Percentiles rank a stretch among this genome's conserved stretches.
These are phyloP conservation scores for Marmota flaviventris DNA, from an alignment of 2,113 vertebrate species.

Conservation along the genomic window DNA sequence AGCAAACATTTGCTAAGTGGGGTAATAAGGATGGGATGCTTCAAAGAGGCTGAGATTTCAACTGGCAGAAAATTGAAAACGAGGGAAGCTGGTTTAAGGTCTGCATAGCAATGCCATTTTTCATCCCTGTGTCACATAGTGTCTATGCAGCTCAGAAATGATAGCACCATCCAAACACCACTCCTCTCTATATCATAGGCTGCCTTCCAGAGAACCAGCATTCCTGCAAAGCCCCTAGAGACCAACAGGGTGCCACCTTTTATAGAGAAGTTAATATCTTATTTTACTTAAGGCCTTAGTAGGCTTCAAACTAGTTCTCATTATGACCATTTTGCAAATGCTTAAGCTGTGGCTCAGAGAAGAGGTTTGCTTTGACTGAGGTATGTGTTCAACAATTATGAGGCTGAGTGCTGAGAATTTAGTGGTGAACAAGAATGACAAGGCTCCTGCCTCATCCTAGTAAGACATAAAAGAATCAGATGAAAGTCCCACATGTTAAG, in stretches of 20 bases:
- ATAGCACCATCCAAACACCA: not conserved
- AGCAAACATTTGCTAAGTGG: slow-evolving; percentile 42
- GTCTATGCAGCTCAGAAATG: not conserved
- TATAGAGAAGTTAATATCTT: not conserved
- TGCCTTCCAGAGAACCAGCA: rapidly evolving
- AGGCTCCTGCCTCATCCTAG: not conserved
- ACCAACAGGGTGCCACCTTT: not conserved
- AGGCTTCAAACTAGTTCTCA: not conserved
- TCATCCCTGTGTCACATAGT: not conserved
- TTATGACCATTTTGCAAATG: not conserved
- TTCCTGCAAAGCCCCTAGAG: not conserved
- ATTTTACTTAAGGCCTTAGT: not conserved
- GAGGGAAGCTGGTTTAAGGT: slow-evolving; percentile 49
- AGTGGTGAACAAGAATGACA: not conserved
- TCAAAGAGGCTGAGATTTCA: slow-evolving; percentile 55
- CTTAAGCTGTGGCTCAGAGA: not conserved
- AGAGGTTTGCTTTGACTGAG: not conserved
- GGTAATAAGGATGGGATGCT: slow-evolving; percentile 23
- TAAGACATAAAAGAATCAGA: not conserved
- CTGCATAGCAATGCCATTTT: not conserved
- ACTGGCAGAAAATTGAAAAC: slow-evolving; percentile 57
- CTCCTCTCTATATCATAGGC: not conserved
- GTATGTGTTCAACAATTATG: not conserved
- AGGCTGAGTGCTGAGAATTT: not conserved
- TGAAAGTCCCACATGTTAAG: not conserved